Evolutionary conservation across 2,797 vertebrate genomes (phyloP).

Genomic region (Dromococcyx pavoninus): DNA sequence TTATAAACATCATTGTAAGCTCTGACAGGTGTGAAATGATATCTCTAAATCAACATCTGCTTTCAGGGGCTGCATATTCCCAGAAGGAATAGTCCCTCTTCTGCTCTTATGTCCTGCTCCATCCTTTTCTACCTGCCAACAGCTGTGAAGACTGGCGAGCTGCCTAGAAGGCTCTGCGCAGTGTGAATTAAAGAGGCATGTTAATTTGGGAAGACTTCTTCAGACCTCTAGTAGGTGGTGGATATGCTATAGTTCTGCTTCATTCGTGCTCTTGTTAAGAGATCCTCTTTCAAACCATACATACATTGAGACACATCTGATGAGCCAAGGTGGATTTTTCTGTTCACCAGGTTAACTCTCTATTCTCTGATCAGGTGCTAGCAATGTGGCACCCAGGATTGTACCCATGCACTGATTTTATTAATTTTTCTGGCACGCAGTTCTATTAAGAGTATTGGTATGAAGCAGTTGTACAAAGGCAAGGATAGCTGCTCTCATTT

Average conservation of each 20-base stretch:
- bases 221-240: not conserved
- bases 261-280: not conserved
- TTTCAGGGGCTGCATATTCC: not conserved
- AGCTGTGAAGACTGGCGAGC: not conserved
- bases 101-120: not conserved
- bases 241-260: not conserved
- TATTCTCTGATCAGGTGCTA: not conserved
- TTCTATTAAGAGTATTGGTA: not conserved
- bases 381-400: not conserved
- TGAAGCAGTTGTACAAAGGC: not conserved
- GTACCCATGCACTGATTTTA: not conserved
- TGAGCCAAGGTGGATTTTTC: not conserved
- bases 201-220: constrained; percentile 13
- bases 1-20: not conserved
- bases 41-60: not conserved
- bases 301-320: not conserved
- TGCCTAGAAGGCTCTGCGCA: not conserved
- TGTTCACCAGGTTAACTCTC: not conserved
- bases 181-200: not conserved
- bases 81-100: not conserved
- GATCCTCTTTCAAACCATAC: not conserved
- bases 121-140: constrained; percentile 17
- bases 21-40: not conserved
- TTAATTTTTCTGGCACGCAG: not conserved
- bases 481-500: not conserved